A percentile compares a stretch with the other conserved stretches of the same genome.
These are phyloP conservation scores for Tuberolachnus salignus DNA, from an alignment of 2,888 invertebrate genomes.

Conservation along the genomic window DNA sequence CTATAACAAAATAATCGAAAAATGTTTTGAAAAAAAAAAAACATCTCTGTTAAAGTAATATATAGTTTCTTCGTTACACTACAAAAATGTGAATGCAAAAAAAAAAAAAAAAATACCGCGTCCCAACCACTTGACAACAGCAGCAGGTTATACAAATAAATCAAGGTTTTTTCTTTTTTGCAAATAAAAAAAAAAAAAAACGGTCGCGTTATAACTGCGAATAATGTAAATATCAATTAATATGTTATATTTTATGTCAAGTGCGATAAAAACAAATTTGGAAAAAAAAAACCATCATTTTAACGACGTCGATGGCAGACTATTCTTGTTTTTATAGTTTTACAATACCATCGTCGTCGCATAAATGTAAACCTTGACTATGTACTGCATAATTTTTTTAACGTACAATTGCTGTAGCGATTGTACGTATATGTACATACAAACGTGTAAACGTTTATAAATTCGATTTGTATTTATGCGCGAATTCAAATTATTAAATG, in stretches of 20 bases:
- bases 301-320: background rate
- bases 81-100: too few relatives aligned
- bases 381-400: slow-evolving; percentile 2
- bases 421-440: background rate
- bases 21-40: background rate
- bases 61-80: background rate
- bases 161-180: background rate
- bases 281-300: slow-evolving; percentile 23
- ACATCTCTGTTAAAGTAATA: background rate
- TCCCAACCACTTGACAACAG: too few relatives aligned
- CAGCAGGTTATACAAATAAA: background rate
- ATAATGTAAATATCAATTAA: background rate
- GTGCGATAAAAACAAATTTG: slow-evolving; percentile 27
- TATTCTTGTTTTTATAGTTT: background rate
- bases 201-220: background rate
- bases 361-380: slow-evolving; percentile 14
- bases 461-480: background rate
- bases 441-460: background rate
- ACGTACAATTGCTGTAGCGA: background rate
- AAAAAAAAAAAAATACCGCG: too few relatives aligned
- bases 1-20: too few relatives aligned
- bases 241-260: background rate
- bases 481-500: too few relatives aligned
- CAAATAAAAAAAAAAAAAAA: slow-evolving; percentile 1
- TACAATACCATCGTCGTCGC: background rate